Evolutionary conservation across 2,888 invertebrate species (phyloP).

Genomic region (Cataglyphis albicans): DNA sequence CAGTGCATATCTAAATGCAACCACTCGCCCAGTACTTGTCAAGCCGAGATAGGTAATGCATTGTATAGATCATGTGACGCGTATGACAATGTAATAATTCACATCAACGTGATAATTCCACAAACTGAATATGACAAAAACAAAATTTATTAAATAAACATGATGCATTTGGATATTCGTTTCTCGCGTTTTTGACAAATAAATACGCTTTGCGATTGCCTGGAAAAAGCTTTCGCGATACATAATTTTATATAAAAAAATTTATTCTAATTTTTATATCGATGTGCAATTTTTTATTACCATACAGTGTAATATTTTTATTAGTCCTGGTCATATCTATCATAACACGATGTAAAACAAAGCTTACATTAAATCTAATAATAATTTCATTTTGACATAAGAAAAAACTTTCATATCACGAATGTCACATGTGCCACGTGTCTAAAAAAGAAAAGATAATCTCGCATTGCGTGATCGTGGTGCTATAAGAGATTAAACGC

Average conservation of each 20-base stretch:
- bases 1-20: constrained; percentile 55
- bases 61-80: constrained; percentile 52
- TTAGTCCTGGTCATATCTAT: background rate
- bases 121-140: constrained; percentile 39
- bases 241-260: background rate
- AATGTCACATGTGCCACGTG: background rate
- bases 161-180: constrained; percentile 11
- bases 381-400: background rate
- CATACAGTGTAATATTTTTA: background rate
- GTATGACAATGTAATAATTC: constrained; percentile 51
- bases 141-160: constrained; percentile 40
- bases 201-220: background rate
- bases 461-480: background rate
- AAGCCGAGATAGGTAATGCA: constrained; percentile 55
- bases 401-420: background rate
- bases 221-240: background rate
- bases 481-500: constrained; percentile 26
- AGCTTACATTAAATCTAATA: background rate
- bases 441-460: background rate
- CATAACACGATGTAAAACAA: background rate
- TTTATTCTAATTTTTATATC: background rate
- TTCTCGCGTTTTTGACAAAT: background rate
- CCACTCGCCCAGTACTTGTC: constrained; percentile 48
- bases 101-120: constrained; percentile 48
- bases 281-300: background rate